Evolutionary conservation across 2,113 vertebrate genomes (phyloP).

Genomic region (Marcusenius ussheri): DNA sequence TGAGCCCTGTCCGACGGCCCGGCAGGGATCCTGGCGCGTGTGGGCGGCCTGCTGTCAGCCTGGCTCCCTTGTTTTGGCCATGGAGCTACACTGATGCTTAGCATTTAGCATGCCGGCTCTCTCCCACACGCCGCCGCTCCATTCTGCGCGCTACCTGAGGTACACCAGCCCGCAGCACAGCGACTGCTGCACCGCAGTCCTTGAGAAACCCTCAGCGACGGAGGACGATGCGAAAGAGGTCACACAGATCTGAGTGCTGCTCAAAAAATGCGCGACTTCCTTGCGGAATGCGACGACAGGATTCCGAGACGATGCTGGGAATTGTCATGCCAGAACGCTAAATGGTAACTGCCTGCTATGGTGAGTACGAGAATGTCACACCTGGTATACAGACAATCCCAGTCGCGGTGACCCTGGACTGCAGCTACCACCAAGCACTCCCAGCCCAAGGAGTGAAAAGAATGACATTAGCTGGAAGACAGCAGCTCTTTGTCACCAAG

Average conservation of each 20-base stretch:
- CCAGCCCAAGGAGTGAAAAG: background rate
- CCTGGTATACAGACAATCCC: background rate
- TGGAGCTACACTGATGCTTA: background rate
- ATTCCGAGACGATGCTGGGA: background rate
- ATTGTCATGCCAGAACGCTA: background rate
- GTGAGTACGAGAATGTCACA: background rate
- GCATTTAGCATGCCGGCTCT: background rate
- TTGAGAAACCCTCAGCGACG: background rate
- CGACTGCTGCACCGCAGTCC: background rate
- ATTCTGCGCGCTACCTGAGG: background rate
- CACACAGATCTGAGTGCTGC: background rate
- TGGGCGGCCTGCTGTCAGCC: background rate
- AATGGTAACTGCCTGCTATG: background rate
- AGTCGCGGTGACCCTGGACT: background rate
- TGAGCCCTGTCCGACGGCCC: background rate
- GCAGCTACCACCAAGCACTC: background rate
- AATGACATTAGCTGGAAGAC: background rate
- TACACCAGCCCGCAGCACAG: background rate
- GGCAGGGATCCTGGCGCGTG: background rate
- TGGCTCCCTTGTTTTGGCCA: background rate
- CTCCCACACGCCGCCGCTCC: background rate
- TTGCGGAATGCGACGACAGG: background rate
- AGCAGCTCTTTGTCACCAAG: background rate
- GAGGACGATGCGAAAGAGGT: background rate
- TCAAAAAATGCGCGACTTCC: background rate